Percentiles rank a stretch among this genome's conserved stretches.
Evolutionary conservation across 2,888 invertebrate genomes (phyloP).

Genomic region (Plusia festucae): DNA sequence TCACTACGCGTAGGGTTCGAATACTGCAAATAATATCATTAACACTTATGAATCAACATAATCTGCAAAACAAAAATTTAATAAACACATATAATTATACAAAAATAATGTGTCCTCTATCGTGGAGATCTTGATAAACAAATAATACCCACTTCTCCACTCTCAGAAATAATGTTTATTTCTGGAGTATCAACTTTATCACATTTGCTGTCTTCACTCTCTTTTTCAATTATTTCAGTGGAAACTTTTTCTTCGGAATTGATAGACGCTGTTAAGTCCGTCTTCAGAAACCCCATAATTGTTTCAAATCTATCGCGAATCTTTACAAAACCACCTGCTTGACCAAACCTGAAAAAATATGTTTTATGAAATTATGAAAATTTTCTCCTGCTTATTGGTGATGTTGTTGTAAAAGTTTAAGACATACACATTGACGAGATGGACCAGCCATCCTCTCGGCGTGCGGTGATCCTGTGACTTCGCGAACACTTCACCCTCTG

Average conservation of each 20-base stretch:
- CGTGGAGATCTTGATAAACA: background rate
- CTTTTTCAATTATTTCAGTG: slow-evolving; percentile 81
- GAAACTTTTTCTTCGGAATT: slow-evolving; percentile 82
- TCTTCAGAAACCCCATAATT: slow-evolving; percentile 90
- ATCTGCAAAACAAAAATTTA: background rate
- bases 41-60: background rate
- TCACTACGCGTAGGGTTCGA: slow-evolving; percentile 75
- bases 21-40: slow-evolving; percentile 44
- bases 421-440: slow-evolving; percentile 95
- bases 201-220: slow-evolving; percentile 73
- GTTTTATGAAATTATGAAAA: background rate
- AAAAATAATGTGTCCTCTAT: background rate
- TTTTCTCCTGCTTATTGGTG: background rate
- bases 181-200: slow-evolving; percentile 71
- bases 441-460: slow-evolving; percentile 98
- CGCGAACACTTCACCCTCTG: slow-evolving; percentile 90
- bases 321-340: slow-evolving; percentile 96
- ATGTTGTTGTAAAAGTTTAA: background rate
- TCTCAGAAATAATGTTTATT: slow-evolving; percentile 70
- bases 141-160: slow-evolving; percentile 73
- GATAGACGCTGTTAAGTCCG: slow-evolving; percentile 79
- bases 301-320: slow-evolving; percentile 95
- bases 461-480: slow-evolving; percentile 94
- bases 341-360: slow-evolving; percentile 92
- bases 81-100: too few species aligned